A percentile compares a stretch with the other conserved stretches of the same genome.
Conservation (phyloP, 2,888 invertebrate genomes). For the Eupithecia subfuscata region DNA sequence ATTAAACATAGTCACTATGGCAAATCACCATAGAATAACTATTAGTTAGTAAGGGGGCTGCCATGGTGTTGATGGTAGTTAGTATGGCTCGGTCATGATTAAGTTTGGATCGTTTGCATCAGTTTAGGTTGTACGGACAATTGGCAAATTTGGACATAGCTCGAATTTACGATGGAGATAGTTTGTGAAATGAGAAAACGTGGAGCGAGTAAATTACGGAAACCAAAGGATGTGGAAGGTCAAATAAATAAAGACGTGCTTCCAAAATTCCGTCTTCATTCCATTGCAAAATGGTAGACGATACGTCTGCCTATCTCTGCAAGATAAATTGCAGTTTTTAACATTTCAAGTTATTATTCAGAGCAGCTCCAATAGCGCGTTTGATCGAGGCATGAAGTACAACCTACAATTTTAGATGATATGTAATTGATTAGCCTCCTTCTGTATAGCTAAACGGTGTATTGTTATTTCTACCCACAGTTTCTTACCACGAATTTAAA, state of each 20-base stretch:
- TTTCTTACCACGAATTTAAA: too few species aligned
- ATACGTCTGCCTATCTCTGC: too few species aligned
- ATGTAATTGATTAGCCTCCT: too few species aligned
- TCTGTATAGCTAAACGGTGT: too few species aligned
- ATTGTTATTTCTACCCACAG: too few species aligned
- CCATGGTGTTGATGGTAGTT: slow-evolving; percentile 42
- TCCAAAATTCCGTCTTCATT: neutral
- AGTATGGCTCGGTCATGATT: slow-evolving; percentile 20
- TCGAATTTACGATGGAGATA: slow-evolving; percentile 42
- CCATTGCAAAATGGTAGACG: neutral
- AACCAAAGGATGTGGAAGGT: slow-evolving; percentile 8
- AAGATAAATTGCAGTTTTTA: too few species aligned
- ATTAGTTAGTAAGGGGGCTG: slow-evolving; percentile 36
- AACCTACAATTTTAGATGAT: too few species aligned
- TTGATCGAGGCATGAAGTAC: too few species aligned
- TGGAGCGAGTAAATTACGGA: slow-evolving; percentile 28
- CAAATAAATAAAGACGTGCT: slow-evolving; percentile 3
- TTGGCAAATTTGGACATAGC: slow-evolving; percentile 45
- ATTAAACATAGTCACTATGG: slow-evolving; percentile 29
- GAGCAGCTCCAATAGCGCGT: too few species aligned
- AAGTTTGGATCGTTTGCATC: slow-evolving; percentile 45
- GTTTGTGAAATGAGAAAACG: slow-evolving; percentile 42
- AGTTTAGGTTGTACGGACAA: slow-evolving; percentile 40
- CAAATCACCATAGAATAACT: slow-evolving; percentile 47
- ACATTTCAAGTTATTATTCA: too few species aligned